Percentiles rank a stretch among this genome's conserved stretches.
These are phyloP conservation scores for Oncorhynchus tshawytscha DNA, from an alignment of 2,113 vertebrate genomes.

Conservation along the genomic window DNA sequence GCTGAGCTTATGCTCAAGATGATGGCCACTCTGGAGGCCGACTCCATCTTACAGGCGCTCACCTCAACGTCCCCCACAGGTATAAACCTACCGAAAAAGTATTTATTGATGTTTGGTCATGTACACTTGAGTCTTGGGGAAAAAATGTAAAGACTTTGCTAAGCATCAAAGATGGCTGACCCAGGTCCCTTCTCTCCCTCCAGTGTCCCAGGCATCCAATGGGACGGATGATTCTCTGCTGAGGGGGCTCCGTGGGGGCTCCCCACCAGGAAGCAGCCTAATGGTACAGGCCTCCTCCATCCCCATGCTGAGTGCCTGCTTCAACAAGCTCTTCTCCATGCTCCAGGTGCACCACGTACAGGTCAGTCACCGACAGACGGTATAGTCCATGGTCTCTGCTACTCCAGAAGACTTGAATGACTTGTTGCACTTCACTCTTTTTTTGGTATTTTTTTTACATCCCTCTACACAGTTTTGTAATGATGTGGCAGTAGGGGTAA, in stretches of 20 bases:
- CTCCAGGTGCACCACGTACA: constrained; percentile 97
- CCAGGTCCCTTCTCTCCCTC: not conserved
- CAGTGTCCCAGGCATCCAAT: constrained; percentile 87
- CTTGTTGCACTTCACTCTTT: not conserved
- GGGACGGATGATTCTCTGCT: constrained; percentile 94
- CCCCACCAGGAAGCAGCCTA: constrained; percentile 76
- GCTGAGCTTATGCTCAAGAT: constrained; percentile 99
- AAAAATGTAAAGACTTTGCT: not conserved
- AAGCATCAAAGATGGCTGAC: not conserved
- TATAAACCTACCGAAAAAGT: constrained; percentile 39
- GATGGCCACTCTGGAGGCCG: constrained; percentile 98
- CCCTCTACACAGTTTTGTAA: not conserved
- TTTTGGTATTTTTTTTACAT: not conserved
- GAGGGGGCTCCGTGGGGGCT: constrained; percentile 80
- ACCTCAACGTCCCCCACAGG: constrained; percentile 90
- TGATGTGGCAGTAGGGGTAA: not conserved
- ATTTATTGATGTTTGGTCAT: no score
- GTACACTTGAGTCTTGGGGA: not conserved
- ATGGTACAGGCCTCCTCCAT: constrained; percentile 90
- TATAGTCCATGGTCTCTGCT: not conserved
- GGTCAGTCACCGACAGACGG: constrained; percentile 68
- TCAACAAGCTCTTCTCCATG: constrained; percentile 99
- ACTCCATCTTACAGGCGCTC: constrained; percentile 95
- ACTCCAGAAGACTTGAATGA: not conserved
- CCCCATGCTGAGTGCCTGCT: constrained; percentile 94